These are phyloP conservation scores for Anolis apletophallus DNA, from an alignment of 2,797 vertebrate species.

Conservation along the genomic window DNA sequence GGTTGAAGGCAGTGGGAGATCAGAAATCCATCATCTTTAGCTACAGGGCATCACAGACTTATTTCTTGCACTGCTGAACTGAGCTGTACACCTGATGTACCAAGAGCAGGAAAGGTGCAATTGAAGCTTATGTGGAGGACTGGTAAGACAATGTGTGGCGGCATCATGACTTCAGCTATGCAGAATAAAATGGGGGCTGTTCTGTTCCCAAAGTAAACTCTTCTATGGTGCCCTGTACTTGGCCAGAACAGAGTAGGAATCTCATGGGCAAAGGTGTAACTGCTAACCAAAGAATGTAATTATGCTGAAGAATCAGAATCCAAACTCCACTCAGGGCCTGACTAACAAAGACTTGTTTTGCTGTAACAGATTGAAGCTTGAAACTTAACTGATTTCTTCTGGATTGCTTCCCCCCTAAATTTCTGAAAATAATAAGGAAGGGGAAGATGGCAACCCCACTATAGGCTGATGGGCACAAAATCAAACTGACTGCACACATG, in stretches of 20 bases:
- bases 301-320: too few species aligned
- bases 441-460: neutral
- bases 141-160: slow-evolving; percentile 39
- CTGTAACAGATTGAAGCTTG: too few species aligned
- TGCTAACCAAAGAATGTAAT: too few species aligned
- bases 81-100: slow-evolving; percentile 54
- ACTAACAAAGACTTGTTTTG: too few species aligned
- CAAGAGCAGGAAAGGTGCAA: slow-evolving; percentile 23
- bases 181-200: neutral
- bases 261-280: too few species aligned
- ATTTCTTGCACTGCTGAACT: slow-evolving; percentile 62
- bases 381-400: too few species aligned
- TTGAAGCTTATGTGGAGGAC: neutral
- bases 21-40: slow-evolving; percentile 72
- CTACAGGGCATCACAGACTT: slow-evolving; percentile 57
- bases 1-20: slow-evolving; percentile 50
- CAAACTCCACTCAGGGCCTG: too few species aligned
- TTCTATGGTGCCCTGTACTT: too few species aligned
- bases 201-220: too few species aligned
- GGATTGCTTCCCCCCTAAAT: neutral
- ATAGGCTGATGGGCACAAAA: neutral
- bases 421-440: neutral
- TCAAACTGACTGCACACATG: neutral
- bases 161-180: neutral
- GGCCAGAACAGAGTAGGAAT: too few species aligned